phyloP scores from a whole-genome alignment of 2,888 invertebrate genomes.

The Didymodactylos carnosus region DNA sequence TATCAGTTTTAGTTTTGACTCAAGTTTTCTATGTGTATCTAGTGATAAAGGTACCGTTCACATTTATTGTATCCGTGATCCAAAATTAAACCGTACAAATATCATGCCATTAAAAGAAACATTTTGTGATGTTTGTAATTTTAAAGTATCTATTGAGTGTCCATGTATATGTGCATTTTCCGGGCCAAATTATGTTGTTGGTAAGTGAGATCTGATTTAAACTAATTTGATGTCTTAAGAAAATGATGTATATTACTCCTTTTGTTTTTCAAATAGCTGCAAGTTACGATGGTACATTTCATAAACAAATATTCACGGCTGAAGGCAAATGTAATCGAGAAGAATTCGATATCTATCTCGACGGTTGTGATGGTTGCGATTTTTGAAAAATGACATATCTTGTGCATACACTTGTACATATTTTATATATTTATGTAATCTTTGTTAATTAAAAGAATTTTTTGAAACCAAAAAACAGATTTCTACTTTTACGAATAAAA shows the following conservation, averaged over 20 bases:
- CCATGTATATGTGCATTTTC: slow-evolving; percentile 84
- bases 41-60: slow-evolving; percentile 97
- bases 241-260: too few relatives aligned
- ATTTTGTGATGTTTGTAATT: slow-evolving; percentile 50
- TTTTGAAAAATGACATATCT: too few relatives aligned
- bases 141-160: slow-evolving; percentile 70
- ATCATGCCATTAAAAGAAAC: slow-evolving; percentile 4
- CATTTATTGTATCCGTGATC: slow-evolving; percentile 68
- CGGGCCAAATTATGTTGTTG: slow-evolving; percentile 27
- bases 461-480: too few relatives aligned
- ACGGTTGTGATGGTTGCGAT: background rate
- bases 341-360: background rate
- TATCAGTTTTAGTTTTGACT: slow-evolving; percentile 84
- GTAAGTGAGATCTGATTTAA: too few relatives aligned
- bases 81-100: slow-evolving; percentile 56
- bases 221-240: too few relatives aligned
- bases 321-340: background rate
- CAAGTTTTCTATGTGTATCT: slow-evolving; percentile 76
- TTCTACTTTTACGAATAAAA: too few relatives aligned
- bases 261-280: too few relatives aligned
- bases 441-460: too few relatives aligned
- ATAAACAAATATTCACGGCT: background rate
- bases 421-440: too few relatives aligned
- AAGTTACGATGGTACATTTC: background rate
- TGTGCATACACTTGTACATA: too few relatives aligned